These are phyloP conservation scores for Himalopsyche tibetana DNA, from an alignment of 2,888 invertebrate species.

Conservation along the genomic window DNA sequence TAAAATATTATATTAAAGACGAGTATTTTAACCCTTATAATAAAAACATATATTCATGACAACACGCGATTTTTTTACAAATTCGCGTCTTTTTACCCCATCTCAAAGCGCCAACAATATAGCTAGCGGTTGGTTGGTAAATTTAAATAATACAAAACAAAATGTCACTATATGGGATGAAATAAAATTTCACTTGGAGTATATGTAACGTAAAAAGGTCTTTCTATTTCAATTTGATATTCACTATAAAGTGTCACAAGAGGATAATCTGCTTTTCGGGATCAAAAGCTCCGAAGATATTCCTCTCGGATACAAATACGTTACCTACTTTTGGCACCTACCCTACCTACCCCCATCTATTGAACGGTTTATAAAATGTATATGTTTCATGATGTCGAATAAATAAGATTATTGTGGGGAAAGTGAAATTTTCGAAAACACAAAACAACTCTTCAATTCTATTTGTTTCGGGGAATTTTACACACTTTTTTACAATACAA, in stretches of 20 bases:
- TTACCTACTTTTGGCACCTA: slow-evolving; percentile 38
- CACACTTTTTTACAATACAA: not conserved
- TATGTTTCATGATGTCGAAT: slow-evolving; percentile 27
- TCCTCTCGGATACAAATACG: slow-evolving; percentile 35
- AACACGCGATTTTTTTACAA: not conserved
- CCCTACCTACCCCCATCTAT: not conserved
- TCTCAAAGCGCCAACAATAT: slow-evolving; percentile 24
- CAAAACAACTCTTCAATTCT: not conserved
- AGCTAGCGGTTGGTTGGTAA: slow-evolving; percentile 7
- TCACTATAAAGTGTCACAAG: slow-evolving; percentile 40
- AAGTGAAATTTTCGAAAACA: slow-evolving; percentile 6
- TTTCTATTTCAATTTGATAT: slow-evolving; percentile 43
- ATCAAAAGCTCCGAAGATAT: slow-evolving; percentile 42
- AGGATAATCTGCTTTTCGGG: slow-evolving; percentile 38
- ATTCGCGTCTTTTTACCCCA: not conserved
- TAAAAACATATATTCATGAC: no score
- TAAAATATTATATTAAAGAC: no score
- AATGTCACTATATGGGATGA: slow-evolving; percentile 32
- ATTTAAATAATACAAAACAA: slow-evolving; percentile 43
- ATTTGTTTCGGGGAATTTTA: not conserved
- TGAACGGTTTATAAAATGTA: slow-evolving; percentile 32
- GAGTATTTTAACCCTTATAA: no score
- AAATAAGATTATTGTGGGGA: slow-evolving; percentile 16
- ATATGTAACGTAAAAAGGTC: slow-evolving; percentile 37
- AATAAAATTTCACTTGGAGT: slow-evolving; percentile 39